These are phyloP conservation scores for Hypercompe scribonia DNA, from an alignment of 2,888 invertebrate genomes.

Conservation along the genomic window DNA sequence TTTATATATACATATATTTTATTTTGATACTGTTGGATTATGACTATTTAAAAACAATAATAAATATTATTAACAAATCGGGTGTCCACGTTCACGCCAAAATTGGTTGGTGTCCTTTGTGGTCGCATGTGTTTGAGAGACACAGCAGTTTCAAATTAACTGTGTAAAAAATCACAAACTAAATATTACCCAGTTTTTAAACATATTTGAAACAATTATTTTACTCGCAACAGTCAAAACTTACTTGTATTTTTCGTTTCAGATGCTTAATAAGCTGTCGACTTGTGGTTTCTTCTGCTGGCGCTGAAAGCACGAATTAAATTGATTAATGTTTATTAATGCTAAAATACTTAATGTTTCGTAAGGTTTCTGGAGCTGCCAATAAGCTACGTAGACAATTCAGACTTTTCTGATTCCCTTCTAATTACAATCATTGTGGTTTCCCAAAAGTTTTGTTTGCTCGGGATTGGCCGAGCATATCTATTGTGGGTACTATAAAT, in stretches of 20 bases:
- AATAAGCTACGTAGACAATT: neutral
- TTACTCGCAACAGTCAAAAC: neutral
- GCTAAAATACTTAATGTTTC: neutral
- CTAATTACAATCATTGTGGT: neutral
- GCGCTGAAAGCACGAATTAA: slow-evolving; percentile 52
- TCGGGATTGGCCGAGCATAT: too few species aligned
- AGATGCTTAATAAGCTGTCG: slow-evolving; percentile 79
- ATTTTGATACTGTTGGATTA: too few species aligned
- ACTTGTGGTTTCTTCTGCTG: slow-evolving; percentile 72
- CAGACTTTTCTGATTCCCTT: neutral
- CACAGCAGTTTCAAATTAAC: neutral
- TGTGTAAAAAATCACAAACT: neutral
- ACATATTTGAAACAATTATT: neutral
- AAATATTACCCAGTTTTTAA: neutral
- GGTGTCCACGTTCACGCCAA: too few species aligned
- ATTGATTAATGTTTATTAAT: neutral
- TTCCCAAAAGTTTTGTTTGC: neutral
- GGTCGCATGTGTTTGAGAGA: neutral
- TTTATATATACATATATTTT: too few species aligned
- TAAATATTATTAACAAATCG: too few species aligned
- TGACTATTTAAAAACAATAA: too few species aligned
- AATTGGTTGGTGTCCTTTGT: too few species aligned
- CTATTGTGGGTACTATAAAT: neutral
- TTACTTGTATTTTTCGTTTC: slow-evolving; percentile 82
- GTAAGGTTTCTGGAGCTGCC: neutral